Evolutionary conservation across 2,113 vertebrate species (phyloP).

Genomic region (Rhombomys opimus): DNA sequence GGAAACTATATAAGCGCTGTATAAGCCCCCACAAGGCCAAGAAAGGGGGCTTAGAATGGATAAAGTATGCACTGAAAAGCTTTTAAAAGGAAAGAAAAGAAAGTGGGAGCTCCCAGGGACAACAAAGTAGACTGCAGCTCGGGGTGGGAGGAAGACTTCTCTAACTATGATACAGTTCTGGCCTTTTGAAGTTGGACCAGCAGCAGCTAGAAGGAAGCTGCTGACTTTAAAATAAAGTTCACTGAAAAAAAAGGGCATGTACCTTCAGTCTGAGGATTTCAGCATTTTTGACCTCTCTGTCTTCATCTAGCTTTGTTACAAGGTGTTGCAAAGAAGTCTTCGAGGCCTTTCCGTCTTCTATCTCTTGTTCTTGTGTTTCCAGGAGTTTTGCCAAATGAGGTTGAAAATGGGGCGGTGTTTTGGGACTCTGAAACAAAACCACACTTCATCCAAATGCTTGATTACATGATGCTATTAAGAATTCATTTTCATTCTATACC

Average conservation of each 20-base stretch:
- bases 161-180: neutral
- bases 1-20: neutral
- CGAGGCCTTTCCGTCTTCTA: conserved; percentile 92
- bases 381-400: conserved; percentile 89
- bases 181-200: neutral
- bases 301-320: conserved; percentile 92
- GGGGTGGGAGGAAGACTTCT: neutral
- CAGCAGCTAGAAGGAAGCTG: neutral
- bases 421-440: conserved; percentile 89
- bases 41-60: neutral
- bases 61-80: neutral
- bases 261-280: conserved; percentile 96
- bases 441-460: neutral
- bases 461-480: neutral
- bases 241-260: neutral
- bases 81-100: neutral
- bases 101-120: neutral
- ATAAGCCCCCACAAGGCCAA: neutral
- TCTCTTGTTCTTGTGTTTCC: conserved; percentile 92
- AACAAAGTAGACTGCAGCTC: accelerated
- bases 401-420: conserved; percentile 90
- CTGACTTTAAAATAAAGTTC: neutral
- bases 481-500: neutral
- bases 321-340: conserved; percentile 93
- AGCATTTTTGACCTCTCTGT: conserved; percentile 93